These are phyloP conservation scores for Empis stercorea DNA, from an alignment of 2,888 invertebrate genomes.

Conservation along the genomic window DNA sequence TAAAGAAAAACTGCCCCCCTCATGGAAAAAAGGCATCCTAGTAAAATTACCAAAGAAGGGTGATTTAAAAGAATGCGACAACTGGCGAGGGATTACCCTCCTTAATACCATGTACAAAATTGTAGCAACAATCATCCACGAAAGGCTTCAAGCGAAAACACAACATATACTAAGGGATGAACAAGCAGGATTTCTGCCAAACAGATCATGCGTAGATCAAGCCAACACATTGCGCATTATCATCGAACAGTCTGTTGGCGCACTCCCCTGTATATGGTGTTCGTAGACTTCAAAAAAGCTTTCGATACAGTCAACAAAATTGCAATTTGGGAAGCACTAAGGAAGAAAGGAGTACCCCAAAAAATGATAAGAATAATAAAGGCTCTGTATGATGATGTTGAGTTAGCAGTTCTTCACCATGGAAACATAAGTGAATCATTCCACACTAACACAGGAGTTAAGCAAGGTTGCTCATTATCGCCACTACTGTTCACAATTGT, in stretches of 20 bases:
- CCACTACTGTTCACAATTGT: background rate
- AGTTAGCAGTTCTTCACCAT: background rate
- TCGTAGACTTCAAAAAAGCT: constrained; percentile 13
- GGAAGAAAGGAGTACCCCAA: background rate
- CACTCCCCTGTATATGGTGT: constrained; percentile 6
- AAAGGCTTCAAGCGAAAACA: constrained; percentile 4
- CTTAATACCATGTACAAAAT: constrained; percentile 3
- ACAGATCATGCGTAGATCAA: constrained; percentile 8
- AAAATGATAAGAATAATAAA: background rate
- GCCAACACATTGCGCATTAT: constrained; percentile 11
- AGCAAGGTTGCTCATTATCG: background rate
- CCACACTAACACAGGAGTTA: background rate
- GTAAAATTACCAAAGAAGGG: constrained; percentile 5
- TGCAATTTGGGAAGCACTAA: constrained; percentile 6
- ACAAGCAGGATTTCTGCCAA: constrained; percentile 10
- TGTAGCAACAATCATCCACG: background rate
- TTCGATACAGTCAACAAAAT: constrained; percentile 10
- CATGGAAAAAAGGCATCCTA: background rate
- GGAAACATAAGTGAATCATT: background rate
- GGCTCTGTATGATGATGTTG: background rate
- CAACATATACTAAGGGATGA: constrained; percentile 5
- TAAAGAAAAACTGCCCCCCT: background rate
- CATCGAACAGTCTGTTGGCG: constrained; percentile 4
- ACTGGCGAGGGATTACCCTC: constrained; percentile 4
- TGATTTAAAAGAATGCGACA: background rate